A percentile compares a stretch with the other conserved stretches of the same genome.
Conservation (phyloP, 2,113 vertebrate species). For the Coreoperca whiteheadi region DNA sequence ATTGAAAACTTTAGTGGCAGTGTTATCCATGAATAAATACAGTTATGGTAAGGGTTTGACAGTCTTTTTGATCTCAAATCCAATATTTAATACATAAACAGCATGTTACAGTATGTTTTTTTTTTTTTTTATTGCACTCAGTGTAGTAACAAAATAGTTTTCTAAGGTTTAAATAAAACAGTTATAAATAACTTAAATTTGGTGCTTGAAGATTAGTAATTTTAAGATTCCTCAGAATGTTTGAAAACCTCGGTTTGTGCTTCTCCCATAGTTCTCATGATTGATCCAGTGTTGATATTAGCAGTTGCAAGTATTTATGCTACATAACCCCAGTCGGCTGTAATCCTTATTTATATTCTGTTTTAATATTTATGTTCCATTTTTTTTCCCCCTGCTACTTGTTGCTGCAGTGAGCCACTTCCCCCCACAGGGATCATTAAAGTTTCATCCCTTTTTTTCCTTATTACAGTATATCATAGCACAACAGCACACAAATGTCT, state of each 20-base stretch:
- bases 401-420: slow-evolving; percentile 29
- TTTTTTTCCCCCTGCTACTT: slow-evolving; percentile 34
- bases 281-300: slow-evolving; percentile 12
- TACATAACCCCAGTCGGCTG: background rate
- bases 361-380: slow-evolving; percentile 48
- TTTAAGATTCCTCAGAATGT: background rate
- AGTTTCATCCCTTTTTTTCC: slow-evolving; percentile 17
- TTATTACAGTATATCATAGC: slow-evolving; percentile 5
- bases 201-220: background rate
- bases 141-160: background rate
- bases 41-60: background rate
- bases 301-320: slow-evolving; percentile 16
- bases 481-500: slow-evolving; percentile 1
- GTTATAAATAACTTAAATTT: background rate
- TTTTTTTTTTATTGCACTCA: background rate
- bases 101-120: background rate
- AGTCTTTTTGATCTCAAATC: background rate
- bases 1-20: background rate
- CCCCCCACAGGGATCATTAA: slow-evolving; percentile 29
- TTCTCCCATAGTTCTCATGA: background rate
- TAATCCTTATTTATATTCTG: slow-evolving; percentile 40
- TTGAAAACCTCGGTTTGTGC: background rate
- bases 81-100: background rate
- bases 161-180: background rate
- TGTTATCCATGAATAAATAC: background rate